Conservation (phyloP, 37 sponge, comb jelly and placozoan species). For the Bolinopsis microptera region DNA sequence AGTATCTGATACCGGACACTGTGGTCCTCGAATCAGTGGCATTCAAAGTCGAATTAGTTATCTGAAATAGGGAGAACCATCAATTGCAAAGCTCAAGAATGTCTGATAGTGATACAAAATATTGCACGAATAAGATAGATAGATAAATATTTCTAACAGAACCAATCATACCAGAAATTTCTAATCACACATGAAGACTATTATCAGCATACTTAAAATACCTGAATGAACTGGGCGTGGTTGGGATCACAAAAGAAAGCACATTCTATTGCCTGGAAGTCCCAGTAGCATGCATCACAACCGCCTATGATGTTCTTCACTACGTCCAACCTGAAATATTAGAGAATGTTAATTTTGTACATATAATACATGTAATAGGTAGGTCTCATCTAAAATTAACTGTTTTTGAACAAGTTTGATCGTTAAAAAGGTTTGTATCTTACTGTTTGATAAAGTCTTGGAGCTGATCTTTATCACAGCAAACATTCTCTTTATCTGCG, state of each 20-base stretch:
- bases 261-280: conserved; percentile 46
- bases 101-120: too few species aligned
- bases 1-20: neutral
- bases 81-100: too few species aligned
- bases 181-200: too few species aligned
- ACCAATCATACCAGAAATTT: too few species aligned
- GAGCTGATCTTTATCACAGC: conserved; percentile 38
- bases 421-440: conserved; percentile 32
- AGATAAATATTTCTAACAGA: too few species aligned
- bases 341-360: neutral
- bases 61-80: neutral
- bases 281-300: conserved; percentile 38
- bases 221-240: conserved; percentile 32
- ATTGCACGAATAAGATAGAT: too few species aligned
- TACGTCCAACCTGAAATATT: neutral
- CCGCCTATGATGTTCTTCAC: conserved; percentile 7
- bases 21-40: neutral
- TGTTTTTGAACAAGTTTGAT: neutral
- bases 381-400: neutral
- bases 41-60: neutral
- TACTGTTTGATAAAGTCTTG: conserved; percentile 24
- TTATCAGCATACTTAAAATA: too few species aligned
- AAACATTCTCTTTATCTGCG: neutral
- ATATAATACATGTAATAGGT: neutral
- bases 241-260: conserved; percentile 33